Evolutionary conservation across 2,888 invertebrate genomes (phyloP), one percentile per base, ranked within the genome.

Genomic region (Nasonovia ribisnigri): DNA sequence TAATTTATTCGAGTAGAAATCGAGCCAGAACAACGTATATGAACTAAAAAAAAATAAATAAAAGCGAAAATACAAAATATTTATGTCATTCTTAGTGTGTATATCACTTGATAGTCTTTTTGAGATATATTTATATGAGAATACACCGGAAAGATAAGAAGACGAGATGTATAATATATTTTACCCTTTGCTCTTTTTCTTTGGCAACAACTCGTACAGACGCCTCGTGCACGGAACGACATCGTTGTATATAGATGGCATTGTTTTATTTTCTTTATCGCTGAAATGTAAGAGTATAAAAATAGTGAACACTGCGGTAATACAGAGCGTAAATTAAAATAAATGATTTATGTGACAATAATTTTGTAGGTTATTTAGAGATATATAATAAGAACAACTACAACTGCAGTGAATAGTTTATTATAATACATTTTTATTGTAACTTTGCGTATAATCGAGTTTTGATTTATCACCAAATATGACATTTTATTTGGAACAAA

Each of bases 91-190:
- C 90, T 60, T 42, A 90, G 93, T 86, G 86, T 67, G 60, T 90
- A 90, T 90, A 93, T 93, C 60, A 93, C 93, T 93, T 46, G 84
- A 86, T 93, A 86, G 90, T 90, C 42, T 90, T 93, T 93, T 90
- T 93, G 93, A 93, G 86, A 90, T 90, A 84, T 93, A 93, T 93
- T 93, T 93, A 86, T 90, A 86, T 43, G 60, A 90, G 86, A 93
- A 86, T 67, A 93, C 90, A 90, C 93, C 93, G 93, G 93, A 93
- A 93, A 93, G 93, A 93, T 93, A 93, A 93, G 93, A 60, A 46
- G 86, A 90, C 86, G 54, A 93, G 54, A 90, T 93, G 84, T 90
- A 87, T 48, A 90, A 87, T 48, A 90, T 92, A 86, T 93, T 90
- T 93, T 93, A 90, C 90, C 90, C 93, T 90, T 86, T 48, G 88